These are phyloP conservation scores for Torymus tubicola DNA, from an alignment of 2,888 invertebrate species.

Conservation along the genomic window DNA sequence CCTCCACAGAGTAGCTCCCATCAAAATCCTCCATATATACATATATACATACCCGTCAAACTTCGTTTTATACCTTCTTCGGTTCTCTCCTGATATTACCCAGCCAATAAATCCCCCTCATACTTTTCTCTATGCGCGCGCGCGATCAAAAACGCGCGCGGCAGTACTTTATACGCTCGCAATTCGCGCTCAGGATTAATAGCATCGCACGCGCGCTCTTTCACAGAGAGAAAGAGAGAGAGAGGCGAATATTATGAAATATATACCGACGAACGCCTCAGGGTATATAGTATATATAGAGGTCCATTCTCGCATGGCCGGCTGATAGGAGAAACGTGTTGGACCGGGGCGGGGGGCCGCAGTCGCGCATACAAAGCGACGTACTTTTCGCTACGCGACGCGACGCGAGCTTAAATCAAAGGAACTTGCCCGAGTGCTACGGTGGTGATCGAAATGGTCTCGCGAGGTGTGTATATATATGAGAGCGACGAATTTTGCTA, in stretches of 20 bases:
- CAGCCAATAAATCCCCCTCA: slow-evolving; percentile 38
- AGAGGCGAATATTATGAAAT: slow-evolving; percentile 57
- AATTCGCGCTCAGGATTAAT: slow-evolving; percentile 33
- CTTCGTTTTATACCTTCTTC: neutral
- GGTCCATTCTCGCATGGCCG: slow-evolving; percentile 63
- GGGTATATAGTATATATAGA: neutral
- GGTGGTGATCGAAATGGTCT: slow-evolving; percentile 24
- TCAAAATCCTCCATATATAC: neutral
- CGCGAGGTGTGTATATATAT: neutral
- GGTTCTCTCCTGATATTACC: slow-evolving; percentile 33
- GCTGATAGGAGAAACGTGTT: slow-evolving; percentile 70
- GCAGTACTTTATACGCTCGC: slow-evolving; percentile 36
- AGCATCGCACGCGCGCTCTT: slow-evolving; percentile 8
- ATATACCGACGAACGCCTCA: slow-evolving; percentile 18
- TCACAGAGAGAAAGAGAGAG: slow-evolving; percentile 34
- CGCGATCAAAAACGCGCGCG: slow-evolving; percentile 5
- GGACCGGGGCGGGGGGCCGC: slow-evolving; percentile 55
- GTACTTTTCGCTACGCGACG: neutral
- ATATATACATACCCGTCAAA: neutral
- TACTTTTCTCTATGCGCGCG: neutral
- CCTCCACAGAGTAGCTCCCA: neutral
- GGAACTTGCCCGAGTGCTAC: slow-evolving; percentile 7
- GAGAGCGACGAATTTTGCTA: slow-evolving; percentile 24
- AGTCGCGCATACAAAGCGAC: slow-evolving; percentile 67
- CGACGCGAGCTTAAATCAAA: slow-evolving; percentile 42